These are phyloP conservation scores for Bellardia pandia DNA, from an alignment of 2,888 invertebrate genomes.

Conservation along the genomic window DNA sequence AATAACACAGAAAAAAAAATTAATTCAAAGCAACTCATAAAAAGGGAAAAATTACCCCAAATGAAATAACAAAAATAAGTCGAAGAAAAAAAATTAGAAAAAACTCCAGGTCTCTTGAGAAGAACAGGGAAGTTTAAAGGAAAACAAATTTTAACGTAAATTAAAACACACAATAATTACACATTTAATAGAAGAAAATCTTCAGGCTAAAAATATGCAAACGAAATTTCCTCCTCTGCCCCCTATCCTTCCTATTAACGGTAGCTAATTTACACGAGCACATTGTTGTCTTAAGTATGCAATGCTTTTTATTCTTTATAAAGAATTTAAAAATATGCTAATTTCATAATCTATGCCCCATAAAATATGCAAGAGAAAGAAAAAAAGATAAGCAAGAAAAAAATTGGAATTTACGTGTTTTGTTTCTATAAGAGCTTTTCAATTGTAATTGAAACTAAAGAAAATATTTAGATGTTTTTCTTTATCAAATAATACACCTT, in stretches of 20 bases:
- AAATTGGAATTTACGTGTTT: conserved; percentile 72
- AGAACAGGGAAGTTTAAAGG: conserved; percentile 38
- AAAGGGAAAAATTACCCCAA: conserved; percentile 66
- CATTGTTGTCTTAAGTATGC: conserved; percentile 44
- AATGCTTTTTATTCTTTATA: conserved; percentile 30
- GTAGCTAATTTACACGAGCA: conserved; percentile 53
- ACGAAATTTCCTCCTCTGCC: conserved; percentile 27
- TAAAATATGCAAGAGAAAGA: conserved; percentile 52
- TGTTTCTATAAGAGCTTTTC: conserved; percentile 75
- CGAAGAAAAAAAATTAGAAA: conserved; percentile 75
- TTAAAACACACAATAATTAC: conserved; percentile 81
- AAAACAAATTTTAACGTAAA: conserved; percentile 60
- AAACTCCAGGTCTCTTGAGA: conserved; percentile 72
- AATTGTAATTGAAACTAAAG: conserved; percentile 78
- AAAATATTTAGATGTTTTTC: conserved; percentile 72
- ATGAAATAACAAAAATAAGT: background rate
- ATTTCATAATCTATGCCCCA: conserved; percentile 78
- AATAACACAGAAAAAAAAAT: conserved; percentile 77
- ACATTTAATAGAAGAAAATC: conserved; percentile 82
- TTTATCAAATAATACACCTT: conserved; percentile 41
- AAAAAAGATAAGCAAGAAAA: conserved; percentile 46
- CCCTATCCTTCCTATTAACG: background rate
- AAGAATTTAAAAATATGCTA: conserved; percentile 80
- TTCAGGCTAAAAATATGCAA: conserved; percentile 58
- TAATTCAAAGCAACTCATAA: conserved; percentile 5